Conservation (phyloP, 2,888 invertebrate species). For the Drosophila melanosoma region DNA sequence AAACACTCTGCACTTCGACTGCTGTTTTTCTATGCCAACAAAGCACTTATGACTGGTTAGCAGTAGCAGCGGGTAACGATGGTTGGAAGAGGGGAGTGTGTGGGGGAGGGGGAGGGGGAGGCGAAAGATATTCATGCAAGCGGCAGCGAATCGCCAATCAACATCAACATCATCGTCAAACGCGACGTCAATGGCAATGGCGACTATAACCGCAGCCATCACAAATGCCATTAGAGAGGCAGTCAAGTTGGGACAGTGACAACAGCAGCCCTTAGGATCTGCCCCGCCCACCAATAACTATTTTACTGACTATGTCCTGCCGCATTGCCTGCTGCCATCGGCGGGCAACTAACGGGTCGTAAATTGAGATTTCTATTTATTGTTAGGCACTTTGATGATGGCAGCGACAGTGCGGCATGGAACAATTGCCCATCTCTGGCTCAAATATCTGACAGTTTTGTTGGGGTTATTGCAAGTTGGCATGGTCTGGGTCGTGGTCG, state of each 20-base stretch:
- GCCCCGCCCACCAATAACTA: slow-evolving; percentile 37
- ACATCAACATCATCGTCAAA: slow-evolving; percentile 76
- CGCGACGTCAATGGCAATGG: slow-evolving; percentile 48
- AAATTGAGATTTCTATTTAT: slow-evolving; percentile 80
- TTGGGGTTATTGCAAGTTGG: too few species aligned
- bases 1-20: slow-evolving; percentile 53
- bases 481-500: not conserved
- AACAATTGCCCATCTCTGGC: slow-evolving; percentile 23
- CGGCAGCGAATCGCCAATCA: slow-evolving; percentile 74
- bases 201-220: slow-evolving; percentile 77
- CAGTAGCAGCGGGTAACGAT: not conserved
- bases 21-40: slow-evolving; percentile 28
- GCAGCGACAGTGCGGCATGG: slow-evolving; percentile 23
- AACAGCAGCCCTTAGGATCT: not conserved
- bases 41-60: slow-evolving; percentile 44
- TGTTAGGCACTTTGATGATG: slow-evolving; percentile 64
- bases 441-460: slow-evolving; percentile 41
- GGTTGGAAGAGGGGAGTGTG: too few species aligned
- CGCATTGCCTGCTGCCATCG: slow-evolving; percentile 16
- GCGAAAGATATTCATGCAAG: slow-evolving; percentile 52
- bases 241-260: slow-evolving; percentile 27
- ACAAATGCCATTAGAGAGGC: slow-evolving; percentile 76
- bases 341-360: slow-evolving; percentile 71
- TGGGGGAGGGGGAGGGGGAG: not conserved
- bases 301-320: slow-evolving; percentile 16